phyloP scores from a whole-genome alignment of 2,888 invertebrate genomes.

The Volucella bombylans region DNA sequence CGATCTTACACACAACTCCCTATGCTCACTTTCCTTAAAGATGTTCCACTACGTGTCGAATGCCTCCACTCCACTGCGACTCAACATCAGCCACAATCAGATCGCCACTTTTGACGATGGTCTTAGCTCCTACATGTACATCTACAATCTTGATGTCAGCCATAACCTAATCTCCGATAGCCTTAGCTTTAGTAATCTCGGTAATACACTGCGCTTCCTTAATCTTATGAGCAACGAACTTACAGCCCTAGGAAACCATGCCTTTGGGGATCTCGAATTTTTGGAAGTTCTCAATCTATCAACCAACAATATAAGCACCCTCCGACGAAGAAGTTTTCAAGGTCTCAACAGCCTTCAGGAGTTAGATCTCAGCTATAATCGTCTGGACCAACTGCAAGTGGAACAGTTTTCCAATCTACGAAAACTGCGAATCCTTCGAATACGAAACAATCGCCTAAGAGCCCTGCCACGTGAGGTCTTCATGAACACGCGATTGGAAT shows the following conservation, averaged over 20 bases:
- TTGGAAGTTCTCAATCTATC: slow-evolving; percentile 89
- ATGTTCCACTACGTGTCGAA: slow-evolving; percentile 88
- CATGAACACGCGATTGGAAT: slow-evolving; percentile 90
- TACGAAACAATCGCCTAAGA: slow-evolving; percentile 88
- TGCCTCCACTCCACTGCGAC: slow-evolving; percentile 86
- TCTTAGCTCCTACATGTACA: slow-evolving; percentile 83
- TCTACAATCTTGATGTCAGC: slow-evolving; percentile 88
- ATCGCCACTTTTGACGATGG: slow-evolving; percentile 80
- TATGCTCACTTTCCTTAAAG: slow-evolving; percentile 87
- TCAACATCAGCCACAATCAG: slow-evolving; percentile 90
- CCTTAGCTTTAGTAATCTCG: slow-evolving; percentile 87
- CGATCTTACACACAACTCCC: slow-evolving; percentile 90
- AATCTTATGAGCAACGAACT: slow-evolving; percentile 90
- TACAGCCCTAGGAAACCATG: slow-evolving; percentile 87
- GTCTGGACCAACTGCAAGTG: slow-evolving; percentile 89
- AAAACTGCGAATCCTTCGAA: slow-evolving; percentile 88
- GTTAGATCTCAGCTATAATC: slow-evolving; percentile 90
- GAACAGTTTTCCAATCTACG: slow-evolving; percentile 91
- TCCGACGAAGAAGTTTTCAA: slow-evolving; percentile 90
- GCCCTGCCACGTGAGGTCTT: slow-evolving; percentile 90
- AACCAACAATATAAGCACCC: slow-evolving; percentile 88
- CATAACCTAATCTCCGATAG: slow-evolving; percentile 87
- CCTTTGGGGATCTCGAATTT: slow-evolving; percentile 87
- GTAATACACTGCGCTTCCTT: slow-evolving; percentile 86
- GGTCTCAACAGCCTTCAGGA: slow-evolving; percentile 89